Evolutionary conservation across 2,113 vertebrate species (phyloP), one percentile per base, ranked within the genome.

Genomic region (Holacanthus passer): DNA sequence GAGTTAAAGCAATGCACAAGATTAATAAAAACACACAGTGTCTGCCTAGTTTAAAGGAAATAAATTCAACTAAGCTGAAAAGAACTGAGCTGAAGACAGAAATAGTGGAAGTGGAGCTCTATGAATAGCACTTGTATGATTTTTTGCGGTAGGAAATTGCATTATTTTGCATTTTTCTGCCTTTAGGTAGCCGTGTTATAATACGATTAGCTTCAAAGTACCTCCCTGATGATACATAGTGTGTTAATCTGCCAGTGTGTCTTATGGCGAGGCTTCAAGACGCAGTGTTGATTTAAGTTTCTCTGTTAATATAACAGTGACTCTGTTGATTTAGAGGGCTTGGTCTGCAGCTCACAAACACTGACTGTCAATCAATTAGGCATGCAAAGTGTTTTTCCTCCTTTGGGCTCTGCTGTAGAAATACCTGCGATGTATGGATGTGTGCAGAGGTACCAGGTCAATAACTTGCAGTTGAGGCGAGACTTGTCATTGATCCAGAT

Each of bases 391-490:
- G 59, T 39, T 43, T 66, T 62, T 53, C 24, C 12, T 24, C 2
- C 9, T 55, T 31, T 45, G 5, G 1, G 13, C 43, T 52, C 13
- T 31, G 41, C 29, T 74, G 56, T 16, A 2, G 29, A 37, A 45
- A 47, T 17, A 32, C 81, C 59, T 58, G 64, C 72, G 80, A 79
- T 24, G 35, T 82, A 35, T 80, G 39, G 71, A 78, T 83, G 43
- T 14, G 73, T 7, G 59, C 55, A 41, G 63, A 53, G 13, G 47
- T 47, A 58, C 7, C 22, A 29, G 27, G 24, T 81, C 73, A 68
- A 45, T 81, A 62, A 17, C 45, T 66, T 17, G 52, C 35, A 56
- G 45, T 27, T 53, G 11, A 74, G 59, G 32, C 19, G n/a, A 63
- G 29, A 35, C 37, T 31, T 48, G 62, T 17, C 39, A 81, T 69